Evolutionary conservation across 1,140 invertebrate genomes (phyloP).

Genomic region (Pogonus chalceus): DNA sequence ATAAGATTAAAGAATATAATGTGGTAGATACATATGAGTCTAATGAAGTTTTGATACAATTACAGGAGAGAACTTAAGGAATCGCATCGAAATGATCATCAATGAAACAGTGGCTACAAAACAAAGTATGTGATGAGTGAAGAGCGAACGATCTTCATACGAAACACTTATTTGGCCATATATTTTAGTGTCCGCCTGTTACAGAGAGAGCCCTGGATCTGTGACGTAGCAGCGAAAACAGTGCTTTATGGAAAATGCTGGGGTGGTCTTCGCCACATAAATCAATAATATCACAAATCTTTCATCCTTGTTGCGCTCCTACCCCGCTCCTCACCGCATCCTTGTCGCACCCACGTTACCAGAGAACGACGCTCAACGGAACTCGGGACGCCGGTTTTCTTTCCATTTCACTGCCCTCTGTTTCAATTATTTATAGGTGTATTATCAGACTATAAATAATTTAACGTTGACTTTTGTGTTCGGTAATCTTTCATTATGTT

Average conservation of each 20-base stretch:
- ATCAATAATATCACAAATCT: slow-evolving; percentile 6
- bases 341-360: neutral
- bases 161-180: slow-evolving; percentile 6
- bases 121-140: too few species aligned
- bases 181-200: neutral
- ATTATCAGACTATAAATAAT: slow-evolving; percentile 8
- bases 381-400: slow-evolving; percentile 2
- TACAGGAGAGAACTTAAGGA: too few species aligned
- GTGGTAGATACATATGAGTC: too few species aligned
- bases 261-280: slow-evolving; percentile 4
- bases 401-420: neutral
- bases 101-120: too few species aligned
- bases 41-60: too few species aligned
- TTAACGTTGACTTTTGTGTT: slow-evolving; percentile 7
- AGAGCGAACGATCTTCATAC: neutral
- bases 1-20: too few species aligned
- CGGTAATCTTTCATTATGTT: slow-evolving; percentile 6
- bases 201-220: neutral
- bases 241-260: slow-evolving; percentile 5
- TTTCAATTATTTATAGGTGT: slow-evolving; percentile 6
- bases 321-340: neutral
- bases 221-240: slow-evolving; percentile 6
- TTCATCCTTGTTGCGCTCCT: neutral
- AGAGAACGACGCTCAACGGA: neutral
- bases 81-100: too few species aligned